These are phyloP conservation scores for Zophobas atratus DNA, from an alignment of 1,140 invertebrate species.

Conservation along the genomic window DNA sequence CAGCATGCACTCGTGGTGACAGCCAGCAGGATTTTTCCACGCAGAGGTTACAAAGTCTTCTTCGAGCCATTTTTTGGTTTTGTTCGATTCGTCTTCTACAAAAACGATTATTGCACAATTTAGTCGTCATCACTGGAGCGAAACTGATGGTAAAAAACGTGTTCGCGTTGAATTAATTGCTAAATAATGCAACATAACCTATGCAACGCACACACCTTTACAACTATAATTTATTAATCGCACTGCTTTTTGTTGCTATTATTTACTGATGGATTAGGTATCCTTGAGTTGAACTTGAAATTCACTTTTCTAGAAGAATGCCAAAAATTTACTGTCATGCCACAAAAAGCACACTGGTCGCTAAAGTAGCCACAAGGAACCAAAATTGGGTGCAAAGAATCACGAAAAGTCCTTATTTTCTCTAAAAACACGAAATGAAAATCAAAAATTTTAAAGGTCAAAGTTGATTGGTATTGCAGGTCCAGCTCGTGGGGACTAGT, in stretches of 20 bases:
- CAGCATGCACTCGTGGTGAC: neutral
- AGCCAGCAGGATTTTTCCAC: neutral
- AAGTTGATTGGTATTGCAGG: slow-evolving; percentile 57
- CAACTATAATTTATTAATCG: slow-evolving; percentile 20
- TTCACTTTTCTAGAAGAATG: slow-evolving; percentile 59
- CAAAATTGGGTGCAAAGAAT: neutral
- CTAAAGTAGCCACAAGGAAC: neutral
- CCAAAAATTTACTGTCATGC: slow-evolving; percentile 48
- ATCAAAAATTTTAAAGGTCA: slow-evolving; percentile 61
- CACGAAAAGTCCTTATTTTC: neutral
- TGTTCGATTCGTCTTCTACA: neutral
- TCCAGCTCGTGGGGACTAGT: neutral
- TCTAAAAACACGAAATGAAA: neutral
- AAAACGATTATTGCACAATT: neutral
- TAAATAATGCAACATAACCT: slow-evolving; percentile 25
- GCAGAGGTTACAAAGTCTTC: too few species aligned
- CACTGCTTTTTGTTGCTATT: slow-evolving; percentile 16
- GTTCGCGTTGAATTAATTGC: neutral
- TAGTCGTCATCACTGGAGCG: neutral
- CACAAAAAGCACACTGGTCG: slow-evolving; percentile 19
- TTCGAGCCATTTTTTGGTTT: too few species aligned
- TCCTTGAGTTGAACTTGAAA: slow-evolving; percentile 67
- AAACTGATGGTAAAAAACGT: neutral
- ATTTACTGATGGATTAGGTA: slow-evolving; percentile 48
- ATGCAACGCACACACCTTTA: slow-evolving; percentile 31